These are phyloP conservation scores for Netelia fuscicornis DNA, from an alignment of 2,888 invertebrate species.

Conservation along the genomic window DNA sequence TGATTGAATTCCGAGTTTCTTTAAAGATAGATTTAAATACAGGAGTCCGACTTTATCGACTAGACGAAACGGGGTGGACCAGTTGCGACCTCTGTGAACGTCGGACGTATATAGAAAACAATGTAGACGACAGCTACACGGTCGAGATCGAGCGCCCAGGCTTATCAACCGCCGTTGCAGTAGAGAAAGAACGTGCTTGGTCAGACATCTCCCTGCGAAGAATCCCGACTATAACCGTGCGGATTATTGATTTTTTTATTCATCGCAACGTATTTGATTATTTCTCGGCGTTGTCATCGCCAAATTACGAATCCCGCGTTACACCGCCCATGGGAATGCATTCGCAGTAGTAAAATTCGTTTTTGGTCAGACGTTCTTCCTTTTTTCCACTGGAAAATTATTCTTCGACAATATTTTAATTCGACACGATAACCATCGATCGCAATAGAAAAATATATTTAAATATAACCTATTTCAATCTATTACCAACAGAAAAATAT, in stretches of 20 bases:
- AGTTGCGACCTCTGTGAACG: background rate
- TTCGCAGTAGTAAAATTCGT: slow-evolving; percentile 7
- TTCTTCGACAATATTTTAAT: background rate
- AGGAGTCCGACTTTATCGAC: background rate
- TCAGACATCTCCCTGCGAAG: slow-evolving; percentile 47
- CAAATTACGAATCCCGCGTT: slow-evolving; percentile 23
- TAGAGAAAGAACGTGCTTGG: background rate
- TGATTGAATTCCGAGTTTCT: background rate
- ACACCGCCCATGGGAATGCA: background rate
- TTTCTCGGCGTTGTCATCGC: slow-evolving; percentile 21
- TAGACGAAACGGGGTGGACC: background rate
- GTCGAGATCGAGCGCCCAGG: background rate
- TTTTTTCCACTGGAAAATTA: background rate
- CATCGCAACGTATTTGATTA: slow-evolving; percentile 20
- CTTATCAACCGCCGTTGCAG: slow-evolving; percentile 16
- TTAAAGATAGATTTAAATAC: background rate
- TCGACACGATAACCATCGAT: background rate
- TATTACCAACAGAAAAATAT: too few species aligned
- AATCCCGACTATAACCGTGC: background rate
- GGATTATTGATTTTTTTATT: slow-evolving; percentile 45
- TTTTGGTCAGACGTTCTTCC: background rate
- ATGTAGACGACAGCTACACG: slow-evolving; percentile 1
- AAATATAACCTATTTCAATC: background rate
- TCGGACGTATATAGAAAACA: background rate
- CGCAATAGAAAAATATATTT: background rate